Evolutionary conservation across 2,888 invertebrate species (phyloP).

Genomic region (Sipha maydis): DNA sequence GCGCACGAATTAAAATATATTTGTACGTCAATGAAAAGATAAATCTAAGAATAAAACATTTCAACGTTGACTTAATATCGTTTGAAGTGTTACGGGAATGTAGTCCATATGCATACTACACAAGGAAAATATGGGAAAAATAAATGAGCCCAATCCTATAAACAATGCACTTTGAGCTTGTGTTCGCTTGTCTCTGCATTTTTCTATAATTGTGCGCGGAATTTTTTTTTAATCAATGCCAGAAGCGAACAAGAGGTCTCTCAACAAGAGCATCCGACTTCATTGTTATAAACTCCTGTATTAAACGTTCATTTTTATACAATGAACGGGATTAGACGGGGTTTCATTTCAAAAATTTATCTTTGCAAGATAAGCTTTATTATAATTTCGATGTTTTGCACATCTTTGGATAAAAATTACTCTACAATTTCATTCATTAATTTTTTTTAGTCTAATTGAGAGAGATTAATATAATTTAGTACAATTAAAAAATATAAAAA

Average conservation of each 20-base stretch:
- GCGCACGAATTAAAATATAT: constrained; percentile 23
- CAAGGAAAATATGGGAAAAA: constrained; percentile 21
- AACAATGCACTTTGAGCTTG: constrained; percentile 53
- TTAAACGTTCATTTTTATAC: constrained; percentile 53
- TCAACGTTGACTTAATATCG: constrained; percentile 49
- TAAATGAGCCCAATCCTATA: constrained; percentile 42
- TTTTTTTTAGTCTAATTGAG: background rate
- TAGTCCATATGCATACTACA: constrained; percentile 20
- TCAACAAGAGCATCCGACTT: constrained; percentile 55
- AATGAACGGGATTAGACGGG: constrained; percentile 22
- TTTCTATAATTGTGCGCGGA: constrained; percentile 44
- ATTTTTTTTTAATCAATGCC: constrained; percentile 56
- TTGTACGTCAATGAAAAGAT: constrained; percentile 36
- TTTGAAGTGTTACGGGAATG: constrained; percentile 29
- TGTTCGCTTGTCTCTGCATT: constrained; percentile 52
- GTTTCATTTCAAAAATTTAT: constrained; percentile 39
- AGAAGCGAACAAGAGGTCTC: constrained; percentile 52
- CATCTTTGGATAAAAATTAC: background rate
- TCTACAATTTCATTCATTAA: background rate
- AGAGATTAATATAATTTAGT: no score
- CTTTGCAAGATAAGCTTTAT: constrained; percentile 45
- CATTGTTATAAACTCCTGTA: constrained; percentile 46
- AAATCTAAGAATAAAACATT: constrained; percentile 32
- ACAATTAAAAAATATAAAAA: background rate
- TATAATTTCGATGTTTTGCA: constrained; percentile 44